phyloP scores from a whole-genome alignment of 1,140 invertebrate genomes.

The Sesamia nonagrioides region DNA sequence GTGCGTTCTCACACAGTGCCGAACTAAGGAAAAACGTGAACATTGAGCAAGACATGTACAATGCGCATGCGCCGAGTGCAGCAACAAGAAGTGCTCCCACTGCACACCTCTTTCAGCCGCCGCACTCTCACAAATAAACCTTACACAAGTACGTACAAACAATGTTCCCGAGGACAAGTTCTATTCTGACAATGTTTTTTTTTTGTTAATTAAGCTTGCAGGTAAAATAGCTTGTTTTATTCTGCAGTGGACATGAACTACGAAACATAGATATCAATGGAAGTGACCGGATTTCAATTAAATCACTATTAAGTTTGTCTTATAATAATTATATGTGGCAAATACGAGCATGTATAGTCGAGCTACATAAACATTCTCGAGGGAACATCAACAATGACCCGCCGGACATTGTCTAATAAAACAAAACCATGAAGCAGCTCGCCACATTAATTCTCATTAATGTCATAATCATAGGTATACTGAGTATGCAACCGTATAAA shows the following conservation, averaged over 20 bases:
- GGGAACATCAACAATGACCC: too few species aligned
- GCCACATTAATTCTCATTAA: too few species aligned
- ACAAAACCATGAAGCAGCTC: too few species aligned
- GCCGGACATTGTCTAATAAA: too few species aligned
- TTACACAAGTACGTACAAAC: not conserved
- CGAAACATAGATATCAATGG: too few species aligned
- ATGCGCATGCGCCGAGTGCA: not conserved
- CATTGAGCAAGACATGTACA: not conserved
- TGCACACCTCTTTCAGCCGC: not conserved
- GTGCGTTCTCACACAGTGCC: not conserved
- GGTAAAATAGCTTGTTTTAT: not conserved
- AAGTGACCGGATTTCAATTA: too few species aligned
- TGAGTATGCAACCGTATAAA: too few species aligned
- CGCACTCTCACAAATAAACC: not conserved
- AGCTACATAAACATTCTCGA: too few species aligned
- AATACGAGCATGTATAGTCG: too few species aligned
- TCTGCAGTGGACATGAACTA: not conserved
- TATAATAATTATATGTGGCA: too few species aligned
- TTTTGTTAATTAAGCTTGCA: not conserved
- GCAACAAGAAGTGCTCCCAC: constrained; percentile 25
- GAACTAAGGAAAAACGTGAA: constrained; percentile 7
- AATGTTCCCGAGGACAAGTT: not conserved
- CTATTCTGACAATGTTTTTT: not conserved
- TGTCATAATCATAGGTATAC: too few species aligned
- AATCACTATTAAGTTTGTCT: too few species aligned